phyloP scores from a whole-genome alignment of 2,113 vertebrate species.

The Candoia aspera region DNA sequence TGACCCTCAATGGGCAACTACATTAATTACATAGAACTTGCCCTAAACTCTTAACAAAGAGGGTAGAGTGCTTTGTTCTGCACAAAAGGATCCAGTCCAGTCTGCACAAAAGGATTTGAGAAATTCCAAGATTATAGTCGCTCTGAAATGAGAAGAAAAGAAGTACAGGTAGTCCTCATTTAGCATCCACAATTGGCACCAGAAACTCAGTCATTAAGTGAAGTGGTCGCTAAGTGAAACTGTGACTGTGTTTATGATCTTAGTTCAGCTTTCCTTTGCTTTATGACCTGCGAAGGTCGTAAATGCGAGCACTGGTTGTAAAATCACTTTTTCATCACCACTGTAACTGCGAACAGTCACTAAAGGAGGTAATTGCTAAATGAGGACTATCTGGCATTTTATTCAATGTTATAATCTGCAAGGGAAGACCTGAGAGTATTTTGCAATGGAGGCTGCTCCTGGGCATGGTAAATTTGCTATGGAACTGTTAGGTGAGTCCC shows the following conservation, averaged over 20 bases:
- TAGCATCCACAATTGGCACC: neutral
- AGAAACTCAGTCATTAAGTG: neutral
- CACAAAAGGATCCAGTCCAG: neutral
- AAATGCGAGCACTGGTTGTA: neutral
- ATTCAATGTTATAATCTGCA: neutral
- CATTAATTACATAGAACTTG: neutral
- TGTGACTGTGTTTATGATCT: neutral
- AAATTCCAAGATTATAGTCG: neutral
- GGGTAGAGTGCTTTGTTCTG: neutral
- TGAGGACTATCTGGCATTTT: neutral
- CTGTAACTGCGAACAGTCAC: neutral
- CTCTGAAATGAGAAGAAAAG: neutral
- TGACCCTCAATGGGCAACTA: neutral
- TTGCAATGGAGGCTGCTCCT: neutral
- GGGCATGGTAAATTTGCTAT: neutral
- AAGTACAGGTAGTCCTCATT: neutral
- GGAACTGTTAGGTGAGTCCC: neutral
- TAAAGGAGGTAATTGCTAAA: neutral
- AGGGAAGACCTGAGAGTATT: neutral
- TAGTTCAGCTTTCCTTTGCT: neutral
- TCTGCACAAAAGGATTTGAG: neutral
- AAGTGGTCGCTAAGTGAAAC: neutral
- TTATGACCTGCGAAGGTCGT: neutral
- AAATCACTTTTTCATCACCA: neutral
- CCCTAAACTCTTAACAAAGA: neutral